Conservation (phyloP, 2,797 vertebrate species). For the Clarias pachynema region DNA sequence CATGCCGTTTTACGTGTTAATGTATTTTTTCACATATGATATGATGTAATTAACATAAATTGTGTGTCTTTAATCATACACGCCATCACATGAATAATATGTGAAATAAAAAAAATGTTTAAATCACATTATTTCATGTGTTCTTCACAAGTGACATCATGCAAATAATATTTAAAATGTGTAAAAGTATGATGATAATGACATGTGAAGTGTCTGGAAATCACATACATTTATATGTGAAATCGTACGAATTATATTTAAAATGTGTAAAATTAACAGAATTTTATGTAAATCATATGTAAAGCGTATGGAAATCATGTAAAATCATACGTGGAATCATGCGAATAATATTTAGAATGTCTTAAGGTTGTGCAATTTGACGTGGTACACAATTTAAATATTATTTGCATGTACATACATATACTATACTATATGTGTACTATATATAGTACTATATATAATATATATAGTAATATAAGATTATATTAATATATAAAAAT, state of each 20-base stretch:
- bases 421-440: too few species aligned
- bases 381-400: too few species aligned
- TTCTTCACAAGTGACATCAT: neutral
- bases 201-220: too few species aligned
- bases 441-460: too few species aligned
- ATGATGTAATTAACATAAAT: neutral
- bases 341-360: neutral
- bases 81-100: neutral
- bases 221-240: neutral
- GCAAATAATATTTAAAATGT: neutral
- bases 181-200: neutral
- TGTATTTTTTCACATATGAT: neutral
- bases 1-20: neutral
- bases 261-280: neutral
- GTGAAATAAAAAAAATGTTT: neutral
- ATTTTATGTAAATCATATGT: neutral
- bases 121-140: neutral
- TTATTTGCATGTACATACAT: too few species aligned
- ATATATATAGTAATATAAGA: too few species aligned
- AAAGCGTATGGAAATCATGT: neutral
- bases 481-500: too few species aligned
- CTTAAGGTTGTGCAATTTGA: too few species aligned
- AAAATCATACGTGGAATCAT: neutral
- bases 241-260: neutral
- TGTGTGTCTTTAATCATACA: too few species aligned